Conservation (phyloP, 2,888 invertebrate genomes). For the Clostera curtula region DNA sequence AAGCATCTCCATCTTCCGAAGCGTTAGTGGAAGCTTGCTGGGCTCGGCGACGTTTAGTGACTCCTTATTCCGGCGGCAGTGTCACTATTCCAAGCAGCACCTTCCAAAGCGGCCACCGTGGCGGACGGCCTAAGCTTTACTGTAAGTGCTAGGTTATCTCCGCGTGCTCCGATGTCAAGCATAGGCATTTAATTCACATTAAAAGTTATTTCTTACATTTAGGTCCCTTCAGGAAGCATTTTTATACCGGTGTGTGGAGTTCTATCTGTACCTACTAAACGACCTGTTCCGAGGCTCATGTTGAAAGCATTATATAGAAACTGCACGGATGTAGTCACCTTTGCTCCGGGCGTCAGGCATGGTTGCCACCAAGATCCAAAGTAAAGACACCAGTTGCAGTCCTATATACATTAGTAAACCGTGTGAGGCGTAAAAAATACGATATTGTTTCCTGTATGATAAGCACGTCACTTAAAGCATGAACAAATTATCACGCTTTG, state of each 20-base stretch:
- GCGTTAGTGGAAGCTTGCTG: constrained; percentile 73
- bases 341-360: constrained; percentile 55
- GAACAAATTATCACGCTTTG: constrained; percentile 59
- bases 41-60: constrained; percentile 67
- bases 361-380: constrained; percentile 53
- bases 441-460: constrained; percentile 35
- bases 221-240: constrained; percentile 64
- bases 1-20: constrained; percentile 70
- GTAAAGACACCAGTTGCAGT: constrained; percentile 44
- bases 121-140: constrained; percentile 68
- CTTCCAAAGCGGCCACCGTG: constrained; percentile 64
- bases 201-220: constrained; percentile 55
- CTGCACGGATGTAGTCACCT: constrained; percentile 38
- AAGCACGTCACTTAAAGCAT: constrained; percentile 60
- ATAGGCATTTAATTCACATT: constrained; percentile 69
- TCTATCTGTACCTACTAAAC: constrained; percentile 34
- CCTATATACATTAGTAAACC: constrained; percentile 60
- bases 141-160: constrained; percentile 75
- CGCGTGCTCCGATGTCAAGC: constrained; percentile 72
- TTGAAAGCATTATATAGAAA: constrained; percentile 54
- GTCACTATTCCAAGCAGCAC: constrained; percentile 61
- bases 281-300: constrained; percentile 47
- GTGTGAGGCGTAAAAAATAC: constrained; percentile 60
- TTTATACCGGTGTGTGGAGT: constrained; percentile 44
- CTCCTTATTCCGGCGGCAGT: constrained; percentile 56